Conservation (phyloP, 2,888 invertebrate genomes). For the Uloborus plumipes region DNA sequence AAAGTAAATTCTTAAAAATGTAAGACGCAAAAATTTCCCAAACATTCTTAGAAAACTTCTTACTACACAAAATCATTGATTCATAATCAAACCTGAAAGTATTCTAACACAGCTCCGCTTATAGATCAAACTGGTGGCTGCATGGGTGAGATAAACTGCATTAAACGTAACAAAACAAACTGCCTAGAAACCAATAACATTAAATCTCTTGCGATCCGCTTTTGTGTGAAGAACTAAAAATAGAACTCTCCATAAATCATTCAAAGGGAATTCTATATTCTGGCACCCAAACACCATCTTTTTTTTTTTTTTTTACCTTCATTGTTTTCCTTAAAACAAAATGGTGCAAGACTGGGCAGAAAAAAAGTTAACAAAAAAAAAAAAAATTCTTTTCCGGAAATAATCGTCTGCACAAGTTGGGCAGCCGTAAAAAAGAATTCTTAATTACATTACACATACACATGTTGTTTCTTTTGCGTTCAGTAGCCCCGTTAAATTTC, state of each 20-base stretch:
- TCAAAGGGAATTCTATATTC: constrained; percentile 16
- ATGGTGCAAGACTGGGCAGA: neutral
- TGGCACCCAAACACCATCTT: constrained; percentile 1
- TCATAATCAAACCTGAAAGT: too few relatives aligned
- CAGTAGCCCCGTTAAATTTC: constrained; percentile 26
- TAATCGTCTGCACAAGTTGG: constrained; percentile 13
- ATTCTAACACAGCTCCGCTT: too few relatives aligned
- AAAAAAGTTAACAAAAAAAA: too few relatives aligned
- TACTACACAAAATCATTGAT: too few relatives aligned
- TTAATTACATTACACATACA: constrained; percentile 25
- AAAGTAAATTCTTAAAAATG: too few relatives aligned
- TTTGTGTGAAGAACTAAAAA: constrained; percentile 6
- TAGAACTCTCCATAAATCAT: constrained; percentile 26
- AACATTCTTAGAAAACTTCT: too few relatives aligned
- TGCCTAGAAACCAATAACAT: too few relatives aligned
- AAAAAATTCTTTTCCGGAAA: constrained; percentile 10
- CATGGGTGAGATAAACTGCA: too few relatives aligned
- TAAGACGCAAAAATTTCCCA: too few relatives aligned
- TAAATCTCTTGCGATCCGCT: too few relatives aligned
- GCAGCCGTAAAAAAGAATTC: constrained; percentile 34
- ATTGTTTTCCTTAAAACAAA: neutral
- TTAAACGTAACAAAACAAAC: too few relatives aligned
- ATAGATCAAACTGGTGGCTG: too few relatives aligned
- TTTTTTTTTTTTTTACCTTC: constrained; percentile 11
- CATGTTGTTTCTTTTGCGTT: neutral